Evolutionary conservation across 1,140 invertebrate genomes (phyloP).

Genomic region (Habropoda laboriosa): DNA sequence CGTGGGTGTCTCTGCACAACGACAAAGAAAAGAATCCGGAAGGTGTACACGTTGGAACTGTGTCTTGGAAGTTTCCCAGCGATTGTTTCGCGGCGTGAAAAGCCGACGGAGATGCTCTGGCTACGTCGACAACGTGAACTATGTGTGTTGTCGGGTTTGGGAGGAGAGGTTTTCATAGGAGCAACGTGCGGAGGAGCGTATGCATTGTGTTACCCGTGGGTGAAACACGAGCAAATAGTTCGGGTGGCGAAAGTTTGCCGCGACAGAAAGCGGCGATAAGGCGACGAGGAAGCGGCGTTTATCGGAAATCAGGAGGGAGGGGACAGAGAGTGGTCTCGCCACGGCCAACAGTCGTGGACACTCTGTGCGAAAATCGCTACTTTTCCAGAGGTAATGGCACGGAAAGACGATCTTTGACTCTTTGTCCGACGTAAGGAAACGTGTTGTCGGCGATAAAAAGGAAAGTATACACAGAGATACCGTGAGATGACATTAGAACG

Average conservation of each 20-base stretch:
- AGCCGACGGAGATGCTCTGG: background rate
- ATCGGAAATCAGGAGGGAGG: conserved; percentile 44
- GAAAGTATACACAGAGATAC: too few relatives aligned
- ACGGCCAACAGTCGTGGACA: too few relatives aligned
- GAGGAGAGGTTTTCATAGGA: conserved; percentile 10
- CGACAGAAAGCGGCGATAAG: conserved; percentile 33
- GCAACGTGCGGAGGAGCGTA: background rate
- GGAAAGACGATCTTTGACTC: background rate
- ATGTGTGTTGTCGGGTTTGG: too few relatives aligned
- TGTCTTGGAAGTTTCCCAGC: background rate
- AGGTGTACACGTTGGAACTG: background rate
- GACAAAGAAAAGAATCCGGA: background rate
- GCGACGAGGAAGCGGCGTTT: conserved; percentile 22
- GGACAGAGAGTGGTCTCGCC: too few relatives aligned
- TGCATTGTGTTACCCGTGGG: conserved; percentile 9
- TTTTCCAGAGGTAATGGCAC: background rate
- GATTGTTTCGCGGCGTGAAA: conserved; percentile 12
- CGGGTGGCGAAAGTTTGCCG: conserved; percentile 33
- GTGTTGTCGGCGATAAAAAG: too few relatives aligned
- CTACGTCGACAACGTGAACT: background rate
- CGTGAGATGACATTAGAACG: too few relatives aligned
- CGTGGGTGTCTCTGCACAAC: background rate
- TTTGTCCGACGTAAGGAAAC: too few relatives aligned
- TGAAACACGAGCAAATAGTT: conserved; percentile 21
- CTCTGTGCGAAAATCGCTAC: too few relatives aligned